phyloP scores from a whole-genome alignment of 2,113 vertebrate species.

The Microtus ochrogaster region DNA sequence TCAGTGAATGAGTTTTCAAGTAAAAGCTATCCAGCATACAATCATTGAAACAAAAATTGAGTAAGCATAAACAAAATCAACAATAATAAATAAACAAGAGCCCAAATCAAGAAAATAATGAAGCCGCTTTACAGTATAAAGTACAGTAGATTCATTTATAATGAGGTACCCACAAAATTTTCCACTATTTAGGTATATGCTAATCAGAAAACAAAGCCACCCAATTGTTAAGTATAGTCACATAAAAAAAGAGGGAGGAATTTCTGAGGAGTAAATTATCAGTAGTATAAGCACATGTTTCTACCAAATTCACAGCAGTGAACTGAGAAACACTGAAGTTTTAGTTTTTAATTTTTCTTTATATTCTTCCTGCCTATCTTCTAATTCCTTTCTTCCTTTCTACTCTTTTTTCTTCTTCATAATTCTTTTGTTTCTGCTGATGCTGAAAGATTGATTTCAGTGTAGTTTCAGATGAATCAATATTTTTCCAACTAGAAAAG shows the following conservation, averaged over 20 bases:
- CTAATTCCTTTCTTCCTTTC: not conserved
- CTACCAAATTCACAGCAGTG: not conserved
- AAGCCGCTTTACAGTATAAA: not conserved
- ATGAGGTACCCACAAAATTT: not conserved
- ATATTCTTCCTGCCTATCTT: not conserved
- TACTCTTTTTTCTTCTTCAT: not conserved
- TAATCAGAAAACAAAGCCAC: not conserved
- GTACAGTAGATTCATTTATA: not conserved
- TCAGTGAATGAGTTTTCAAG: not conserved
- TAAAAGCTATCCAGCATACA: not conserved
- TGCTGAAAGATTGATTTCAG: not conserved
- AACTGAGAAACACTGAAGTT: not conserved
- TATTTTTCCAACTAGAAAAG: not conserved
- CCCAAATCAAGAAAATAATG: not conserved
- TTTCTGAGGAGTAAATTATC: not conserved
- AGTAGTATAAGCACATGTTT: not conserved
- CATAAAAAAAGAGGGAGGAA: not conserved
- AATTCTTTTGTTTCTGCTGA: not conserved
- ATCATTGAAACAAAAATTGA: too few relatives aligned
- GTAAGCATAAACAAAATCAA: not conserved
- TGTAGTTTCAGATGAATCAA: not conserved
- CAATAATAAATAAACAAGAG: not conserved
- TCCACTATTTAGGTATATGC: not conserved
- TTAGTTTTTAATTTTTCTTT: not conserved
- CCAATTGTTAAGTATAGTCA: not conserved